These are phyloP conservation scores for Lytechinus variegatus DNA, from an alignment of 35 echinoderm and acorn worm species.

Conservation along the genomic window DNA sequence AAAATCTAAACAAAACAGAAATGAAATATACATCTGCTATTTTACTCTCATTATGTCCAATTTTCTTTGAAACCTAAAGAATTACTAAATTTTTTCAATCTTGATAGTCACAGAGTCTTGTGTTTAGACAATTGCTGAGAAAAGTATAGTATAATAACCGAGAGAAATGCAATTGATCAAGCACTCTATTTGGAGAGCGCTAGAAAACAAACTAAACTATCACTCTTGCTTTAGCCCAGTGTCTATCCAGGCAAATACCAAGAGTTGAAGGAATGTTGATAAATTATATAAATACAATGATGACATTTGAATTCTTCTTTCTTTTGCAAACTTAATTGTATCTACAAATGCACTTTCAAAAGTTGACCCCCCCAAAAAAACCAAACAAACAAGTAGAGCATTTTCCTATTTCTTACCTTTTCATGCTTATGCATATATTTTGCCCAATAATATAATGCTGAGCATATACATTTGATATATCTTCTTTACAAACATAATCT, in stretches of 20 bases:
- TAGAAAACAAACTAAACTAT: not conserved
- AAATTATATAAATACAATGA: not conserved
- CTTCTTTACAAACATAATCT: too few relatives aligned
- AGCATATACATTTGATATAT: too few relatives aligned
- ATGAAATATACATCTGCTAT: too few relatives aligned
- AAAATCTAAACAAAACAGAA: not conserved
- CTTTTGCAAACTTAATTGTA: not conserved
- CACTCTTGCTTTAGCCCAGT: not conserved
- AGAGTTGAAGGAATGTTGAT: not conserved
- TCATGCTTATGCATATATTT: not conserved
- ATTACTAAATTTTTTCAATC: too few relatives aligned
- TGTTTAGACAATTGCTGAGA: too few relatives aligned
- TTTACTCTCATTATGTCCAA: too few relatives aligned
- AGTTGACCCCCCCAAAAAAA: not conserved
- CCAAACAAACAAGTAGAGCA: not conserved
- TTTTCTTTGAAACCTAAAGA: too few relatives aligned
- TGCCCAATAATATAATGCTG: not conserved
- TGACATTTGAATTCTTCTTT: not conserved
- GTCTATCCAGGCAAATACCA: not conserved
- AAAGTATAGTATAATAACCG: too few relatives aligned
- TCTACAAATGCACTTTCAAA: not conserved
- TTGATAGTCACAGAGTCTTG: too few relatives aligned
- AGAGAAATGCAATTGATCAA: too few relatives aligned
- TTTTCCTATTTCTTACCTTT: not conserved
- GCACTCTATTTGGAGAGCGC: too few relatives aligned